Percentiles rank a stretch among this genome's conserved stretches.
Conservation (phyloP, 1,140 invertebrate species). For the Camponotus pennsylvanicus region DNA sequence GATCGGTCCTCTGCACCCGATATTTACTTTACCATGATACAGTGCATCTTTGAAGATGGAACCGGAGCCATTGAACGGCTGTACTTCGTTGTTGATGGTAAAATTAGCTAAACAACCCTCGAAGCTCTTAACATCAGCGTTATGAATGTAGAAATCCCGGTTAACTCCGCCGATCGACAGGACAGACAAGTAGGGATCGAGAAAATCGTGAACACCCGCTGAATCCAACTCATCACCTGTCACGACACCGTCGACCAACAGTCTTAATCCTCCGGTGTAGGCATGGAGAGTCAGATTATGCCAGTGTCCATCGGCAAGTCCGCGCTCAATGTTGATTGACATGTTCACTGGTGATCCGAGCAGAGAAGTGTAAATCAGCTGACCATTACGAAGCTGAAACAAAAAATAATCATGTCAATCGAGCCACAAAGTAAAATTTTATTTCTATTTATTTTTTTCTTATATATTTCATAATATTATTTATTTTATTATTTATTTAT, state of each 20-base stretch:
- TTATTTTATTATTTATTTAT: not conserved
- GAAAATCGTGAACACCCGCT: slow-evolving; percentile 95
- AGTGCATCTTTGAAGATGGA: slow-evolving; percentile 91
- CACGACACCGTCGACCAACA: slow-evolving; percentile 90
- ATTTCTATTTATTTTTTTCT: not conserved
- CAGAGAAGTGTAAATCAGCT: slow-evolving; percentile 91
- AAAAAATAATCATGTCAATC: slow-evolving; percentile 2
- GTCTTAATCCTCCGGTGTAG: slow-evolving; percentile 89
- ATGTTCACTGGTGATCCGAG: slow-evolving; percentile 93
- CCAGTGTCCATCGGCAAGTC: slow-evolving; percentile 93
- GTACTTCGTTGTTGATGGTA: slow-evolving; percentile 94
- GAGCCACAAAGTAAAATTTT: not conserved
- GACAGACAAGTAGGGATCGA: slow-evolving; percentile 95
- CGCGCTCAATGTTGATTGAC: slow-evolving; percentile 88
- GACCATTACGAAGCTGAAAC: slow-evolving; percentile 88
- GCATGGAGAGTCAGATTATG: slow-evolving; percentile 93
- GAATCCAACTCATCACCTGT: slow-evolving; percentile 94
- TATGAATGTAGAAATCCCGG: slow-evolving; percentile 85
- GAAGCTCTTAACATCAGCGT: slow-evolving; percentile 88
- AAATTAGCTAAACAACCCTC: slow-evolving; percentile 96
- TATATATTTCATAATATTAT: not conserved
- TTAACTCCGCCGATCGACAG: slow-evolving; percentile 92
- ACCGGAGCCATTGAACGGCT: slow-evolving; percentile 95
- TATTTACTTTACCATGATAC: slow-evolving; percentile 89
- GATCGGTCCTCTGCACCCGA: slow-evolving; percentile 90